Percentiles rank a stretch among this genome's conserved stretches.
Conservation (phyloP, 2,888 invertebrate genomes). For the Ditula angustiorana region DNA sequence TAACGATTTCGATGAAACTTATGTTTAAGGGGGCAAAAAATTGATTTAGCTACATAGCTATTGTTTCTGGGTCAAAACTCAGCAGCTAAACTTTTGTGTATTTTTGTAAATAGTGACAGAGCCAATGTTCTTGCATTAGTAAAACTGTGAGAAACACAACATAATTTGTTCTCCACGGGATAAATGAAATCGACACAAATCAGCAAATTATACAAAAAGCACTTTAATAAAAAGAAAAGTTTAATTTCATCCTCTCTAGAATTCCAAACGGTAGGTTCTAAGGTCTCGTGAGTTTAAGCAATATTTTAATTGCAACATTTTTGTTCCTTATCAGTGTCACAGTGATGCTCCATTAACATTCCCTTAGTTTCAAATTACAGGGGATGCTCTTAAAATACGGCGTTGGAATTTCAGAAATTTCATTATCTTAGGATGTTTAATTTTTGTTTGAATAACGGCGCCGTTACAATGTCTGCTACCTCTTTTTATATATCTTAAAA, state of each 20-base stretch:
- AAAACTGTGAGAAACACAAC: too few species aligned
- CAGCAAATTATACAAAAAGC: background rate
- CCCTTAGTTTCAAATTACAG: constrained; percentile 42
- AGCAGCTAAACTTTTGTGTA: too few species aligned
- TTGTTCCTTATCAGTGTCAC: constrained; percentile 39
- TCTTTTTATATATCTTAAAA: background rate
- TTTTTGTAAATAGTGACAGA: too few species aligned
- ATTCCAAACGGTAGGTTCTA: background rate
- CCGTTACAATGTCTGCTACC: constrained; percentile 4
- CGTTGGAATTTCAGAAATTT: constrained; percentile 47
- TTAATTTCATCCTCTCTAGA: background rate
- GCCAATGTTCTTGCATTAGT: too few species aligned
- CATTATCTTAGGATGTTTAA: constrained; percentile 46
- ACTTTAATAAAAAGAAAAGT: background rate
- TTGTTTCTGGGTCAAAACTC: too few species aligned
- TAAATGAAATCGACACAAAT: too few species aligned
- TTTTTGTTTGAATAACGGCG: constrained; percentile 39
- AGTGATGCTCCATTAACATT: constrained; percentile 42
- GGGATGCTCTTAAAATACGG: constrained; percentile 32
- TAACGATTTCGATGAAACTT: too few species aligned
- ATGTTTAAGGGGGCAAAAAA: too few species aligned
- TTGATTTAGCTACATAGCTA: too few species aligned
- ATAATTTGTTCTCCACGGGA: too few species aligned
- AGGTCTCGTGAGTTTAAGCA: constrained; percentile 11
- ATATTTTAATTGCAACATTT: constrained; percentile 37